A percentile compares a stretch with the other conserved stretches of the same genome.
These are phyloP conservation scores for Smutsia temminckii DNA, from an alignment of 2,797 vertebrate genomes.

Conservation along the genomic window DNA sequence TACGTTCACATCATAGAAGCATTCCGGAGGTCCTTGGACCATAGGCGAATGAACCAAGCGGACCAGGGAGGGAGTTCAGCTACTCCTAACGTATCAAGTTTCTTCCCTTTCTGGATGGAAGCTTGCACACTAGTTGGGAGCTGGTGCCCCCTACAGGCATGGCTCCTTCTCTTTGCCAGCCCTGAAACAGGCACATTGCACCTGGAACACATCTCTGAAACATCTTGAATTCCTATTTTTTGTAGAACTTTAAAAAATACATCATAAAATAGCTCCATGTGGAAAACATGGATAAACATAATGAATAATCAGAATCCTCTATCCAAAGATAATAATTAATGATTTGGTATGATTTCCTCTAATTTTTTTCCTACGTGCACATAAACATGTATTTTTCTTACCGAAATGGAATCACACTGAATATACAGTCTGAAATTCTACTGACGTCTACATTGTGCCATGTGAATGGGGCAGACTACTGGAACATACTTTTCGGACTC, in stretches of 20 bases:
- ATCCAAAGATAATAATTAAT: not conserved
- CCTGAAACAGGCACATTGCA: not conserved
- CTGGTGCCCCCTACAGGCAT: not conserved
- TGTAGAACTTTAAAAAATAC: not conserved
- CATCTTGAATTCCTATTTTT: not conserved
- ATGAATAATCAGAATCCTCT: not conserved
- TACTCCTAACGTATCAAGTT: not conserved
- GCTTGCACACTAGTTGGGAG: not conserved
- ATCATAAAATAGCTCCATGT: not conserved
- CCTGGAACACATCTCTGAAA: not conserved
- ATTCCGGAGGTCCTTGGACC: not conserved
- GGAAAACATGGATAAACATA: not conserved
- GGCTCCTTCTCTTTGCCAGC: not conserved
- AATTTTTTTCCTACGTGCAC: not conserved
- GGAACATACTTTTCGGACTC: not conserved
- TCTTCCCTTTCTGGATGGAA: not conserved
- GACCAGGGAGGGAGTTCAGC: not conserved
- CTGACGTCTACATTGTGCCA: not conserved
- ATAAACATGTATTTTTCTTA: not conserved
- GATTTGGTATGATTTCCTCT: not conserved
- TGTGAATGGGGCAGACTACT: not conserved
- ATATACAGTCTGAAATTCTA: not conserved
- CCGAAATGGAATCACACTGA: not conserved
- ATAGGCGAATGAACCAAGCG: not conserved
- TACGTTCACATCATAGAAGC: not conserved